Evolutionary conservation across 1,140 invertebrate genomes (phyloP), one percentile per base, ranked within the genome.

Genomic region (Drosophila nigrodunni): DNA sequence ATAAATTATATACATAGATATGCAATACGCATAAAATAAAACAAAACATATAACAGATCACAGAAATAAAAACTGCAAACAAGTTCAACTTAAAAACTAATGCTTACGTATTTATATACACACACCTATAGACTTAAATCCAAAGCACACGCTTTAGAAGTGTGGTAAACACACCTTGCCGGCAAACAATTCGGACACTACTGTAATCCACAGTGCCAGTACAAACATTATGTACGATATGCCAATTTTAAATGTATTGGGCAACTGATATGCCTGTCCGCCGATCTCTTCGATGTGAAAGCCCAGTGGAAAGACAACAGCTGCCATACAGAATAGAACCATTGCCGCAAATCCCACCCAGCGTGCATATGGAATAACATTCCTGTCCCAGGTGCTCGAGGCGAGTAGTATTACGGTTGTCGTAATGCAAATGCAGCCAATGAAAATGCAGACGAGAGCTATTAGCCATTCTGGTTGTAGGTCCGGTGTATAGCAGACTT

Each of bases 81-180:
- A 41, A 64, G 44, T 43, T 37, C 8, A 54, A 44, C 34, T 46
- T 50, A 70, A 18, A 3, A 70, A 15, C 58, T 65, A 52, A 61
- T 37, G 60, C 8, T 43, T 54, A 61, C 13, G 7, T 3, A n/a
- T 7, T 11, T 44, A 55, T 34, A 64, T 72, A 59, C 25, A 30
- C 25, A 30, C 25, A 30, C 25, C 25, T 73, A 67, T 54, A 67
- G 18, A 39, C 10, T 15, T 18, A 57, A 62, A 34, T 41, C 9
- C 30, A 41, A 18, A 35, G 21, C 52, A 9, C 15, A 59, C 0
- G n/a, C 30, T 75, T 57, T 96, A 98, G 94, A 98, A 98, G 94
- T 98, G 97, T 50, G 98, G 98, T 71, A 98, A 93, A 93, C 98
- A 99, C 9, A 99, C 97, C 96, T 99, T 99, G n/a, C 97, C 98